phyloP scores from a whole-genome alignment of 2,888 invertebrate genomes.

The Dione juno region DNA sequence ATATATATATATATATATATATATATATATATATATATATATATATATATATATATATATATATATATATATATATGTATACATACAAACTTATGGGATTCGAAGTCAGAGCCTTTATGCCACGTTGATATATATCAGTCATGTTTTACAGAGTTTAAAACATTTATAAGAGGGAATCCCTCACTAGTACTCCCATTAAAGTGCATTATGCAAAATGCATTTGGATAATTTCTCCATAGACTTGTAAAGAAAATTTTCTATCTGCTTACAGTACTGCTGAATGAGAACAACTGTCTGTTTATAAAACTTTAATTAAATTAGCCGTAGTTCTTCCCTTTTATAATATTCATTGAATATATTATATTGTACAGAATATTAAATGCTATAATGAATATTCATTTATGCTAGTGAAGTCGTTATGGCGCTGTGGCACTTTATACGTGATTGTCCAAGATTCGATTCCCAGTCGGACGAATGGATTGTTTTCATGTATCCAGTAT shows the following conservation, averaged over 20 bases:
- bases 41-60: no score
- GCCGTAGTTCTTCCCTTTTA: slow-evolving; percentile 1
- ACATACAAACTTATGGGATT: no score
- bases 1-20: no score
- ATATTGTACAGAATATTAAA: not conserved
- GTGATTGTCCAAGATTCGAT: no score
- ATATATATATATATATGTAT: no score
- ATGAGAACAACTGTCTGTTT: not conserved
- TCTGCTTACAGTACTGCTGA: not conserved
- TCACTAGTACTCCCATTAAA: not conserved
- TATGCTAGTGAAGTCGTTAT: not conserved
- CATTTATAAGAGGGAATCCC: not conserved
- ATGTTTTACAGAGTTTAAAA: no score
- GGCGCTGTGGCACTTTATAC: not conserved
- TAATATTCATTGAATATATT: slow-evolving; percentile 21
- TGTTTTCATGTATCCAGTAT: no score
- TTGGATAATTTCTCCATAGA: not conserved
- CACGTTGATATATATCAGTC: no score
- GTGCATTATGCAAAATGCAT: not conserved
- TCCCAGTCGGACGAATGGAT: no score
- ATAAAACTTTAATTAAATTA: slow-evolving; percentile 33
- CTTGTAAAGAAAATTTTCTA: not conserved
- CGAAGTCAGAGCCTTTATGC: no score
- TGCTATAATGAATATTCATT: slow-evolving; percentile 11
- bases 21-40: no score